Evolutionary conservation across 2,888 invertebrate genomes (phyloP), one percentile per base, ranked within the genome.

Genomic region (Amblyteles armatorius): DNA sequence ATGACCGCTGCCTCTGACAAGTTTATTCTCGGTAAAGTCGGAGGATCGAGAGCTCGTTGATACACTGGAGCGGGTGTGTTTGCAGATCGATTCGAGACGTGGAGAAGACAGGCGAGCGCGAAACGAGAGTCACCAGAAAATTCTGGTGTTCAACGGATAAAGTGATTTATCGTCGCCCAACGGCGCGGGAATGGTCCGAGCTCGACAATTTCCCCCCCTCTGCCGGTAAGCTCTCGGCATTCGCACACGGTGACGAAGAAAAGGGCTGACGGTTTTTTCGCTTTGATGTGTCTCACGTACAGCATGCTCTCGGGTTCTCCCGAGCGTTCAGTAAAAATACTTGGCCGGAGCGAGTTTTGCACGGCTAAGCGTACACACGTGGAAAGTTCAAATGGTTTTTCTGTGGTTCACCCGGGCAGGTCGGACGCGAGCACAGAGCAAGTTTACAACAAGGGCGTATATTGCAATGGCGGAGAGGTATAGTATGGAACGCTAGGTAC

Each of bases 81-180:
- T 74, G 77, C 77, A 79, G 71, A 82, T 60, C 60, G 63, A 72
- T 73, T 84, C 63, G 83, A 60, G 83, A 74, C 77, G 65, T 40
- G 67, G 65, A 78, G 26, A 78, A 26, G 52, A 65, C 52, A 44
- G 19, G 44, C 63, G 48, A 79, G 73, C 33, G 55, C 52, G 74
- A 44, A 79, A 84, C 69, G 80, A 72, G 69, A 76, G 44, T 77
- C 72, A 50, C 50, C 63, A 65, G 76, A 76, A 65, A 73, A 73
- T 50, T 65, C 68, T 44, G 69, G 68, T 78, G 36, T 71, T 80
- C 74, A 79, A 85, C 76, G 69, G 78, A 84, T 80, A 74, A 87
- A 84, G 84, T 81, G 87, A 88, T 87, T 86, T 87, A 88, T 86
- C 79, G 83, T 80, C 73, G 84, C 82, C 85, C 84, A 82, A 67